Conservation (phyloP, 2,797 vertebrate genomes). For the Acipenser ruthenus region DNA sequence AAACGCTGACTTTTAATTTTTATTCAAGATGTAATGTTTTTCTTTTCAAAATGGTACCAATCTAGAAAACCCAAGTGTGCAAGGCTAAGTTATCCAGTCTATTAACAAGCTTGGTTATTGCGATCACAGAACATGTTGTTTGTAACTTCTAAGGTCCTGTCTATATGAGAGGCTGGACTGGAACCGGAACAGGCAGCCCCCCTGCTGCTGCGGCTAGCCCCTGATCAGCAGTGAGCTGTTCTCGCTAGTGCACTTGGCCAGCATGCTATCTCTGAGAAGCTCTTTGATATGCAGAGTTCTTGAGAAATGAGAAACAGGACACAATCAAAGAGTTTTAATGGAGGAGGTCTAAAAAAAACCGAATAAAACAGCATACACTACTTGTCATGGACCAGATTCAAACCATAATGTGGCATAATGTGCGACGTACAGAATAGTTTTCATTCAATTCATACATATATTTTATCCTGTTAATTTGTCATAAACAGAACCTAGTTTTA, state of each 20-base stretch:
- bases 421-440: no score
- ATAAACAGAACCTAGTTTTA: no score
- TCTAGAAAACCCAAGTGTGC: constrained; percentile 66
- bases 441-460: no score
- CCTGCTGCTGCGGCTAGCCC: constrained; percentile 67
- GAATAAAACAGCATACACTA: no score
- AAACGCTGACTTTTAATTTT: not conserved
- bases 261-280: constrained; percentile 51
- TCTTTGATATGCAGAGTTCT: constrained; percentile 72
- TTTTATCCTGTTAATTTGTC: no score
- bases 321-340: constrained; percentile 68
- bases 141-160: constrained; percentile 62
- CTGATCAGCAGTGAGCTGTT: constrained; percentile 59
- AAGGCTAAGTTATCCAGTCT: constrained; percentile 61
- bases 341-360: not conserved
- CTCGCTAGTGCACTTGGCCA: constrained; percentile 61
- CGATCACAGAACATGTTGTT: constrained; percentile 67
- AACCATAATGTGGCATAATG: no score
- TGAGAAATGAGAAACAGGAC: constrained; percentile 73
- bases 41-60: constrained; percentile 62
- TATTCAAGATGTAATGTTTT: not conserved
- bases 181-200: constrained; percentile 64
- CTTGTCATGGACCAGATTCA: no score
- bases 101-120: constrained; percentile 71
- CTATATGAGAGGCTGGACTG: constrained; percentile 66